phyloP scores from a whole-genome alignment of 1,140 invertebrate species.

The Centruroides sculpturatus region DNA sequence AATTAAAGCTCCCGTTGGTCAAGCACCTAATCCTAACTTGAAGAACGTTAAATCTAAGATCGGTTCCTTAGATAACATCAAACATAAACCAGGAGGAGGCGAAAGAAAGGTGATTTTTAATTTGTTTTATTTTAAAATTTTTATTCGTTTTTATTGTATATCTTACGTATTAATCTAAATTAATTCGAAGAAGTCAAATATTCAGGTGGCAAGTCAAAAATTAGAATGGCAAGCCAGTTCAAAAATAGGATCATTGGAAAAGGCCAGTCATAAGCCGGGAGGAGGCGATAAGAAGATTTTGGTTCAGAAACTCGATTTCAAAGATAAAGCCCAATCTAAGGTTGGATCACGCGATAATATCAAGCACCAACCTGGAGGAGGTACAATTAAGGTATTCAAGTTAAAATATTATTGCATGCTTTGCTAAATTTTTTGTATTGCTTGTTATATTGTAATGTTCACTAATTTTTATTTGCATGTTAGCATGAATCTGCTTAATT shows the following conservation, averaged over 20 bases:
- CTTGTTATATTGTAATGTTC: no score
- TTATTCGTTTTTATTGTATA: no score
- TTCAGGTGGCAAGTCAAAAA: conserved; percentile 44
- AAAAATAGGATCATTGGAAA: conserved; percentile 69
- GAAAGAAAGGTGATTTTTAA: conserved; percentile 11
- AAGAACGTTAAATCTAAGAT: conserved; percentile 85
- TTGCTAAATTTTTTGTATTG: no score
- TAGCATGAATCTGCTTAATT: no score
- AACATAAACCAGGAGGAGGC: conserved; percentile 59
- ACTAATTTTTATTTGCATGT: no score
- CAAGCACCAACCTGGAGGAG: background rate
- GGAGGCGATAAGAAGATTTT: conserved; percentile 72
- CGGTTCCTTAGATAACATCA: conserved; percentile 81
- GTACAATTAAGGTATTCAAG: background rate
- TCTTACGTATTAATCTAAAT: no score
- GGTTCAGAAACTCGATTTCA: conserved; percentile 74
- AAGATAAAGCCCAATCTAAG: conserved; percentile 72
- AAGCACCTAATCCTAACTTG: conserved; percentile 78
- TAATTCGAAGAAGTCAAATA: no score
- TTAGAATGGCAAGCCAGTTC: conserved; percentile 64
- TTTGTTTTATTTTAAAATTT: no score
- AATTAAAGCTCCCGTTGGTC: conserved; percentile 83
- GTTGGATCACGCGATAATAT: conserved; percentile 39
- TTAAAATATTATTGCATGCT: no score
- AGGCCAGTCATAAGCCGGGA: conserved; percentile 72